A percentile compares a stretch with the other conserved stretches of the same genome.
Conservation (phyloP, 1,140 invertebrate genomes). For the Laupala kohalensis region DNA sequence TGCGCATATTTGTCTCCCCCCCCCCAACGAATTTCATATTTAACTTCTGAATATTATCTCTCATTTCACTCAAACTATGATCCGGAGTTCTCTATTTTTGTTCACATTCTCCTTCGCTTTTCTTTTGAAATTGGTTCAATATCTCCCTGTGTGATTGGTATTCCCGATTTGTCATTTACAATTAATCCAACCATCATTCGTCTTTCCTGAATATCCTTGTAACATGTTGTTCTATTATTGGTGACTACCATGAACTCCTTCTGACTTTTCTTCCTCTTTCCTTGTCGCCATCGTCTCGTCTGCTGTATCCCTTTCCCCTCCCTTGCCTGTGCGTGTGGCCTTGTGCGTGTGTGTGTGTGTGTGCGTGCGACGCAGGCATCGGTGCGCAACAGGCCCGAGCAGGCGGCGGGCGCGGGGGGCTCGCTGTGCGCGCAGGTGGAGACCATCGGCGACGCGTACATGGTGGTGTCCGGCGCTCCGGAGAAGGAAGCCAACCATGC, state of each 20-base stretch:
- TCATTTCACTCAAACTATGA: too few relatives aligned
- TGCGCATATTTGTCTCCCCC: too few relatives aligned
- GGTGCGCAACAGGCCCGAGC: constrained; percentile 5
- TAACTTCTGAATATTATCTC: too few relatives aligned
- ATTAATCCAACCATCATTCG: too few relatives aligned
- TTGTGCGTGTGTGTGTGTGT: neutral
- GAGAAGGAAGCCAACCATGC: constrained; percentile 81
- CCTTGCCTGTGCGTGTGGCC: neutral
- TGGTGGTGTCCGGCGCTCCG: constrained; percentile 91
- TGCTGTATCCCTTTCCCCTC: neutral
- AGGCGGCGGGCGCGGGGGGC: constrained; percentile 3
- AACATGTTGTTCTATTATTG: too few relatives aligned
- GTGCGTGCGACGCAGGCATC: constrained; percentile 4
- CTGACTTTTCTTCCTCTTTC: neutral
- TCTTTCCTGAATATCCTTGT: too few relatives aligned
- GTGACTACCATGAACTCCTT: neutral
- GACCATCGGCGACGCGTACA: constrained; percentile 93
- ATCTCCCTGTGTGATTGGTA: too few relatives aligned
- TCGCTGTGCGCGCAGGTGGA: constrained; percentile 54
- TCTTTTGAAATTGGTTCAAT: too few relatives aligned
- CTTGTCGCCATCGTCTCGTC: neutral
- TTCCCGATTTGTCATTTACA: too few relatives aligned
- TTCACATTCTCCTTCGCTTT: too few relatives aligned
- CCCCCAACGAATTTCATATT: too few relatives aligned
- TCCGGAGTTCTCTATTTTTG: too few relatives aligned